Evolutionary conservation across 2,797 vertebrate genomes (phyloP), one percentile per base, ranked within the genome.

Genomic region (Synanceia verrucosa): DNA sequence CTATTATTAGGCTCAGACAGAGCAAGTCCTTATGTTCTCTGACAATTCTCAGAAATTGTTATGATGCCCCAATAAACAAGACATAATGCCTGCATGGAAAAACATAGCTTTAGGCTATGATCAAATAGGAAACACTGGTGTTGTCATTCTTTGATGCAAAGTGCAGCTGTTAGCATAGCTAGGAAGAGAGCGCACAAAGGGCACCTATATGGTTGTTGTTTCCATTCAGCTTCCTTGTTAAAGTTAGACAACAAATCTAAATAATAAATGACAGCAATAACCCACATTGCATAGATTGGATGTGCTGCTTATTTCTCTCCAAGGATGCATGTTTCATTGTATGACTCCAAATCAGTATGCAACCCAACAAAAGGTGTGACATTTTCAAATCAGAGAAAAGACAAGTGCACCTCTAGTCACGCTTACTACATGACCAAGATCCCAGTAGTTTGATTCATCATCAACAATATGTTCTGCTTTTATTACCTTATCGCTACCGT

Each of bases 1-100:
- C 70, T 76, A 82, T 85, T 84, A 79, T 81, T 81, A 86, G 78
- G 36, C 53, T 67, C 67, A 77, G 62, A 31, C 41, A 39, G 64
- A 67, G 61, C 24, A 57, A 67, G 14, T 43, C 57, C 51, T 67
- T 65, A 59, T 73, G 55, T 63, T 82, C 75, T 70, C 64, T 76
- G 70, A 62, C 31, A 70, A 24, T 83, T 82, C 66, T 74, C 65
- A 69, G 60, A 86, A 61, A 81, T 44, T 28, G 33, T 46, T 83
- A 46, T 68, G 50, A 78, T 75, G 60, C 16, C 29, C 34, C 28
- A 69, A 64, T 53, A 63, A 80, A 77, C 61, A 70, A 71, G 51
- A 70, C 70, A 48, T 52, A 63, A 71, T 62, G 43, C n/a, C 14
- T 62, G 11, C 29, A 16, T 51, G 31, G 11, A 64, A 67, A 75